phyloP scores from a whole-genome alignment of 2,888 invertebrate species.

The Leucophenga maculata region DNA sequence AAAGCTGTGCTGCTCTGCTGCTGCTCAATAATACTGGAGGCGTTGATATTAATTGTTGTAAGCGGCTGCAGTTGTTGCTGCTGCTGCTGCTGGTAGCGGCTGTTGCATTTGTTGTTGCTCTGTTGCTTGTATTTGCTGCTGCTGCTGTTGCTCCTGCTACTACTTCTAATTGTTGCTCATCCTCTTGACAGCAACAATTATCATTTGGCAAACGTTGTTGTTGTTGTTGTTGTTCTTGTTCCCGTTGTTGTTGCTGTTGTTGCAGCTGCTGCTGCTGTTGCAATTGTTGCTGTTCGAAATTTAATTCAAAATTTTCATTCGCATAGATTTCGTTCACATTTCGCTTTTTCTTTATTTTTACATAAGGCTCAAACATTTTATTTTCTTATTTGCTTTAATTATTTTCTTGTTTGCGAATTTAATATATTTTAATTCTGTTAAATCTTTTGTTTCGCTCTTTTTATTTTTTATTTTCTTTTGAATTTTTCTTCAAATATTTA shows the following conservation, averaged over 20 bases:
- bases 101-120: slow-evolving; percentile 30
- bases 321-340: slow-evolving; percentile 61
- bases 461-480: no score
- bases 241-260: slow-evolving; percentile 35
- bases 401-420: slow-evolving; percentile 29
- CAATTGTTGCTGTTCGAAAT: slow-evolving; percentile 59
- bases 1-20: slow-evolving; percentile 43
- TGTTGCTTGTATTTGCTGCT: neutral
- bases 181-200: slow-evolving; percentile 61
- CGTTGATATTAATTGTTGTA: slow-evolving; percentile 70
- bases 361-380: slow-evolving; percentile 72
- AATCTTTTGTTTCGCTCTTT: neutral
- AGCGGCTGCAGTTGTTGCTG: slow-evolving; percentile 64
- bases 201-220: slow-evolving; percentile 42
- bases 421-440: slow-evolving; percentile 17
- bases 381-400: slow-evolving; percentile 39
- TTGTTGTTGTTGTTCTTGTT: slow-evolving; percentile 22
- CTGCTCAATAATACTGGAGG: slow-evolving; percentile 65
- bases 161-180: slow-evolving; percentile 26
- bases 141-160: neutral
- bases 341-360: slow-evolving; percentile 72
- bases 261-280: slow-evolving; percentile 44
- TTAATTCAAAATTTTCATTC: slow-evolving; percentile 53
- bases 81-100: slow-evolving; percentile 49
- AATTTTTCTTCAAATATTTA: no score